These are phyloP conservation scores for Capromys pilorides DNA, from an alignment of 2,797 vertebrate species.

Conservation along the genomic window DNA sequence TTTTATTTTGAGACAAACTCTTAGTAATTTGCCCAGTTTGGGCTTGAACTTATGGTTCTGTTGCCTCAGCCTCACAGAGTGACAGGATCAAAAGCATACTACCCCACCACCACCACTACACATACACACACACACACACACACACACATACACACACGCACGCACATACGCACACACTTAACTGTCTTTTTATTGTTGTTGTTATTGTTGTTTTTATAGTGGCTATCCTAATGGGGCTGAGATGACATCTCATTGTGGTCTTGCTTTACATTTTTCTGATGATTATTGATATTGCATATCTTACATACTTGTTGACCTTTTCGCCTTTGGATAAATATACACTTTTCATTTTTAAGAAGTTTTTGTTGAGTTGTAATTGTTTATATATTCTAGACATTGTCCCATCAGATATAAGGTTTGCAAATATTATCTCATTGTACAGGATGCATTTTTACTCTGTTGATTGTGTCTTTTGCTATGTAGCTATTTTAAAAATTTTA, in stretches of 20 bases:
- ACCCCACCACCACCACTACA: no score
- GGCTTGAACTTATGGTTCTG: not conserved
- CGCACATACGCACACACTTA: no score
- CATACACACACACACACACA: no score
- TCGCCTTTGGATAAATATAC: slow-evolving; percentile 26
- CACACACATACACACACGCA: no score
- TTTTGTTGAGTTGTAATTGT: slow-evolving; percentile 45
- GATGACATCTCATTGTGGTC: not conserved
- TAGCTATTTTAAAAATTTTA: not conserved
- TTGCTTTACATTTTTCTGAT: slow-evolving; percentile 42
- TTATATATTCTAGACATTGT: slow-evolving; percentile 44
- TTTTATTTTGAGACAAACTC: not conserved
- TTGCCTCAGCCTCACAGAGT: not conserved
- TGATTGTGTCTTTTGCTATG: not conserved
- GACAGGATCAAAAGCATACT: not conserved
- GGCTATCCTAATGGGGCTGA: not conserved
- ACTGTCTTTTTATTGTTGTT: not conserved
- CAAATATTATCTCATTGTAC: slow-evolving; percentile 20
- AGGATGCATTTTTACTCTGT: slow-evolving; percentile 9
- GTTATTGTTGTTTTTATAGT: not conserved
- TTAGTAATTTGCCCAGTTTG: not conserved
- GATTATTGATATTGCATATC: not conserved
- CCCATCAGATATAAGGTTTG: not conserved
- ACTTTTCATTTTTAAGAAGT: not conserved
- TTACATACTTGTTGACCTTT: slow-evolving; percentile 23